These are phyloP conservation scores for Folsomia candida DNA, from an alignment of 2,888 invertebrate genomes.

Conservation along the genomic window DNA sequence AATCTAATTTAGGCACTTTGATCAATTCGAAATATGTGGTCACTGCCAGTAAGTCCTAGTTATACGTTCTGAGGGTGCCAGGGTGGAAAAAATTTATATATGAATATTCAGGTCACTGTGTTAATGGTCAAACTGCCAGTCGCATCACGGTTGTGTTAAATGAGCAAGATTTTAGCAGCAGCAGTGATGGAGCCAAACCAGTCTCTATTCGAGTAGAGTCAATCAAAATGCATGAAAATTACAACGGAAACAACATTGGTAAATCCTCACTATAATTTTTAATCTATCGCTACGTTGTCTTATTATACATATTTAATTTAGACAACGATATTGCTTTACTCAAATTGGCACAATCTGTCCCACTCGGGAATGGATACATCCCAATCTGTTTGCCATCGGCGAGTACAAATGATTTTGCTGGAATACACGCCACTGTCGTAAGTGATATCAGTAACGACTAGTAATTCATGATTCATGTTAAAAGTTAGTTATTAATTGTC, in stretches of 20 bases:
- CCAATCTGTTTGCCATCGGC: slow-evolving; percentile 48
- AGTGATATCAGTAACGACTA: slow-evolving; percentile 1
- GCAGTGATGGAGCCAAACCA: slow-evolving; percentile 30
- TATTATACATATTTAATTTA: too few species aligned
- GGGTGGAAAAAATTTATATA: too few species aligned
- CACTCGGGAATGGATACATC: slow-evolving; percentile 29
- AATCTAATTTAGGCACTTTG: slow-evolving; percentile 36
- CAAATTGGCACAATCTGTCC: slow-evolving; percentile 31
- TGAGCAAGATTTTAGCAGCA: slow-evolving; percentile 42
- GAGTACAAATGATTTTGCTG: slow-evolving; percentile 38
- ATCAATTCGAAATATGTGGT: slow-evolving; percentile 40
- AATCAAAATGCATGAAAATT: slow-evolving; percentile 45
- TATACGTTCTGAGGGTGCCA: too few species aligned
- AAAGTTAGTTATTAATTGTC: not conserved
- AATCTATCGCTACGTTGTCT: too few species aligned
- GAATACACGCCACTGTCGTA: slow-evolving; percentile 41
- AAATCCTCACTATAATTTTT: too few species aligned
- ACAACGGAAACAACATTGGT: slow-evolving; percentile 36
- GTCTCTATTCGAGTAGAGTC: slow-evolving; percentile 26
- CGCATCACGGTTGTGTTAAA: slow-evolving; percentile 45
- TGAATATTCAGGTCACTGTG: slow-evolving; percentile 40
- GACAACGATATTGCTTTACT: slow-evolving; percentile 48
- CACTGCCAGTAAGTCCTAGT: slow-evolving; percentile 32
- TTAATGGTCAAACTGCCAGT: slow-evolving; percentile 44
- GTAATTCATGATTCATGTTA: not conserved